phyloP scores from a whole-genome alignment of 1,140 invertebrate genomes.

The Drosophila triauraria region DNA sequence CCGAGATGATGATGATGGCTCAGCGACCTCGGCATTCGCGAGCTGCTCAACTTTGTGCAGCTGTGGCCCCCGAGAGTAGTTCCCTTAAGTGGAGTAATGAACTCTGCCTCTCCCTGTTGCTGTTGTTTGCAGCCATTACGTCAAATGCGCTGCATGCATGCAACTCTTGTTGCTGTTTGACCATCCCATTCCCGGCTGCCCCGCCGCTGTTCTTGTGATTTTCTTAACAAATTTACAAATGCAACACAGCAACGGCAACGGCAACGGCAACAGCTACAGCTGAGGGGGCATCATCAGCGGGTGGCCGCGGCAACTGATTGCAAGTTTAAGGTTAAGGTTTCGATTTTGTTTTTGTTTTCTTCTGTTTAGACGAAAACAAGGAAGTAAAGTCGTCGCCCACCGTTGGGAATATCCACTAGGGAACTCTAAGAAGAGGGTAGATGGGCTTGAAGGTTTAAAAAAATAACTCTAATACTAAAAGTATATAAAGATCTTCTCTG shows the following conservation, averaged over 20 bases:
- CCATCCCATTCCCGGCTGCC: slow-evolving; percentile 6
- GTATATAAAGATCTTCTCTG: too few species aligned
- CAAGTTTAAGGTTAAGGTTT: slow-evolving; percentile 82
- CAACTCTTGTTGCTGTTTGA: slow-evolving; percentile 45
- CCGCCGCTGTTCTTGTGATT: slow-evolving; percentile 43
- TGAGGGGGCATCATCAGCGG: slow-evolving; percentile 8
- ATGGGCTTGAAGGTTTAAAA: slow-evolving; percentile 5
- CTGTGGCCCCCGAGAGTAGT: slow-evolving; percentile 43
- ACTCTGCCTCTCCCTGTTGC: slow-evolving; percentile 58
- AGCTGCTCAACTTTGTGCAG: slow-evolving; percentile 74
- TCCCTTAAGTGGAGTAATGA: slow-evolving; percentile 80
- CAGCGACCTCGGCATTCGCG: slow-evolving; percentile 67
- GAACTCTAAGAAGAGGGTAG: not conserved
- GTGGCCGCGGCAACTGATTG: slow-evolving; percentile 37
- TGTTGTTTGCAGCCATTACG: slow-evolving; percentile 43
- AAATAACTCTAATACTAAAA: not conserved
- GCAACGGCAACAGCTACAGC: not conserved
- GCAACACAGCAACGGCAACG: slow-evolving; percentile 7
- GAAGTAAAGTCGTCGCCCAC: slow-evolving; percentile 63
- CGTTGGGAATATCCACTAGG: slow-evolving; percentile 30
- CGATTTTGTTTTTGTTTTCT: slow-evolving; percentile 60
- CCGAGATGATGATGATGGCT: slow-evolving; percentile 60
- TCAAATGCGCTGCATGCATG: slow-evolving; percentile 61
- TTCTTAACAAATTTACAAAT: slow-evolving; percentile 70
- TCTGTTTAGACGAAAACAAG: slow-evolving; percentile 56